Conservation (phyloP, 2,888 invertebrate genomes). For the Perizoma flavofasciatum region DNA sequence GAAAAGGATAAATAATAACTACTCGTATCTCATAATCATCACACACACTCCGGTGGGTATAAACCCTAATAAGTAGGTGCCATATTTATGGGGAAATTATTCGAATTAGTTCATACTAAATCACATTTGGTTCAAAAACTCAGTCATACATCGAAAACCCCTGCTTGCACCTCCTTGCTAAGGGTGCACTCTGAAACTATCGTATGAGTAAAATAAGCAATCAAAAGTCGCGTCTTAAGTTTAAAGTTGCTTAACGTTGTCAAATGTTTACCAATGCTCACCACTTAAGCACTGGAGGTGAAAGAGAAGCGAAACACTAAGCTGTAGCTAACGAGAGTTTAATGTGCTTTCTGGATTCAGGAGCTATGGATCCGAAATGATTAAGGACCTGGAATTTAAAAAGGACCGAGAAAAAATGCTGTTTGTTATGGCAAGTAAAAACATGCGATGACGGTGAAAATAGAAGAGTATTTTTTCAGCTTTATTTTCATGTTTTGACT, state of each 20-base stretch:
- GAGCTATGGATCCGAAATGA: constrained; percentile 25
- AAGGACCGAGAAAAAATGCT: constrained; percentile 1
- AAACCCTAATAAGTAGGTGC: too few species aligned
- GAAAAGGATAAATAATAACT: too few species aligned
- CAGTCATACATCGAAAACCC: too few species aligned
- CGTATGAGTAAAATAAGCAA: too few species aligned
- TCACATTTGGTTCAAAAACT: too few species aligned
- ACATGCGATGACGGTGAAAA: not conserved
- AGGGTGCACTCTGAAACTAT: too few species aligned
- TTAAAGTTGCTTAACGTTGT: constrained; percentile 25
- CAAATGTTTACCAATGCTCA: constrained; percentile 41
- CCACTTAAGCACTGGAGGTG: constrained; percentile 35
- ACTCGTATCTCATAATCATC: too few species aligned
- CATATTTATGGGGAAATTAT: too few species aligned
- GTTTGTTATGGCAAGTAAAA: constrained; percentile 1
- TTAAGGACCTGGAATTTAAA: constrained; percentile 16
- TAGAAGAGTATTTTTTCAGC: not conserved
- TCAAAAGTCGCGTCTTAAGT: constrained; percentile 2
- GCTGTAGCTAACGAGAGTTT: constrained; percentile 44
- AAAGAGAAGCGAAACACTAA: constrained; percentile 41
- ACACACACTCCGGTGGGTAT: too few species aligned
- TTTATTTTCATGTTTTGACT: too few species aligned
- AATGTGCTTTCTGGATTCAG: constrained; percentile 34
- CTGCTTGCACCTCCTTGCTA: too few species aligned
- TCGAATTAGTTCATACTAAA: too few species aligned